Percentiles rank a stretch among this genome's conserved stretches.
phyloP scores from a whole-genome alignment of 1,140 invertebrate genomes.

The Vanessa tameamea region DNA sequence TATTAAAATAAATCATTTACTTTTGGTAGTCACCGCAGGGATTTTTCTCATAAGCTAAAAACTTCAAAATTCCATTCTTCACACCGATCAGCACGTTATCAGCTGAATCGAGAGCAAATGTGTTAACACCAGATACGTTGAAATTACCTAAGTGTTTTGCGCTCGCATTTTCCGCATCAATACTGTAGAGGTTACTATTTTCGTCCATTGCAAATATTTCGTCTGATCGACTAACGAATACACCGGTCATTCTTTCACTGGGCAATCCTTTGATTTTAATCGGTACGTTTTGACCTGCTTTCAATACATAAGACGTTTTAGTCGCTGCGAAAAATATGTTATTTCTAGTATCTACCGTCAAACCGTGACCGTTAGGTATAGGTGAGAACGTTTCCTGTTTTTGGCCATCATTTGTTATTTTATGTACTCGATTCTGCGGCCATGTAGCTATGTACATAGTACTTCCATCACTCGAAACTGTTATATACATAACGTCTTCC shows the following conservation, averaged over 20 bases:
- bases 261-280: conserved; percentile 70
- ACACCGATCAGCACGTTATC: conserved; percentile 71
- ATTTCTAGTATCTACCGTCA: conserved; percentile 64
- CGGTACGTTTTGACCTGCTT: conserved; percentile 54
- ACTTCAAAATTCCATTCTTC: conserved; percentile 63
- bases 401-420: conserved; percentile 62
- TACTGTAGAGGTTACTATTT: conserved; percentile 62
- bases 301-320: conserved; percentile 66
- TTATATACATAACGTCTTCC: conserved; percentile 73
- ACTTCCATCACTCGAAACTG: conserved; percentile 55
- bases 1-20: conserved; percentile 41
- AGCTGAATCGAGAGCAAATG: conserved; percentile 66
- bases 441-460: conserved; percentile 71
- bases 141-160: conserved; percentile 63
- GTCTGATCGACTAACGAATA: conserved; percentile 66
- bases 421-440: conserved; percentile 71
- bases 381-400: conserved; percentile 57
- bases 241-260: conserved; percentile 63
- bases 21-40: conserved; percentile 56
- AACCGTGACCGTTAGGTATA: conserved; percentile 69
- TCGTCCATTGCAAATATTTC: conserved; percentile 72
- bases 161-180: conserved; percentile 57
- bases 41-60: conserved; percentile 58
- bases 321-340: conserved; percentile 71
- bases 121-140: conserved; percentile 63